phyloP scores from a whole-genome alignment of 2,888 invertebrate genomes.

The Campoplex nolae region DNA sequence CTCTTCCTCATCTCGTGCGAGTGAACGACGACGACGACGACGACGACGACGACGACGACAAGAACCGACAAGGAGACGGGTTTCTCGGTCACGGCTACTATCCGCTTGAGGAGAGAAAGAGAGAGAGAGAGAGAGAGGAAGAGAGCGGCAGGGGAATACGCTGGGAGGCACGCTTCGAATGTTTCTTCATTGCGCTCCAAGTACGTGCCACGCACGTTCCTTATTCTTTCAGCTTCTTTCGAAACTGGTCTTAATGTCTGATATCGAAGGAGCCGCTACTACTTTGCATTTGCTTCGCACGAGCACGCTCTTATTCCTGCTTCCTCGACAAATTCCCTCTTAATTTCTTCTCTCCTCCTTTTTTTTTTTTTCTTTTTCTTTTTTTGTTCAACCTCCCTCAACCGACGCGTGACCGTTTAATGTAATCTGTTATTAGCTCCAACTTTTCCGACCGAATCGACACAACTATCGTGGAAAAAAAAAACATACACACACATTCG shows the following conservation, averaged over 20 bases:
- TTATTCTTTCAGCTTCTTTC: constrained; percentile 15
- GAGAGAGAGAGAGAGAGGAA: neutral
- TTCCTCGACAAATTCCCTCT: constrained; percentile 3
- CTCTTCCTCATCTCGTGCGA: constrained; percentile 66
- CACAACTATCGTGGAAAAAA: neutral
- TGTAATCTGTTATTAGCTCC: neutral
- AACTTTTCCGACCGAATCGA: neutral
- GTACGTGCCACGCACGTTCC: constrained; percentile 10
- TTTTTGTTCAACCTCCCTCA: neutral
- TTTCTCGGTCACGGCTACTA: constrained; percentile 82
- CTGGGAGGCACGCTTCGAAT: constrained; percentile 43
- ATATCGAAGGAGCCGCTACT: constrained; percentile 24
- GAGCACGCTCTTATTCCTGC: neutral
- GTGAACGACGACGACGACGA: constrained; percentile 39
- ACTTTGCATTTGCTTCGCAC: constrained; percentile 29
- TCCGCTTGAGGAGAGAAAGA: constrained; percentile 35
- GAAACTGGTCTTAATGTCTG: constrained; percentile 25
- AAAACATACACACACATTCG: neutral
- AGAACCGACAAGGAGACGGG: constrained; percentile 67
- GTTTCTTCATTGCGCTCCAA: constrained; percentile 38
- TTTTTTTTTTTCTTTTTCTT: no score
- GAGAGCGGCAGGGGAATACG: constrained; percentile 5
- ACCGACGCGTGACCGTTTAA: constrained; percentile 10
- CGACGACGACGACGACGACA: neutral
- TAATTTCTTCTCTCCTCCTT: neutral